Conservation (phyloP, 2,113 vertebrate species). For the Phyllopteryx taeniolatus region DNA sequence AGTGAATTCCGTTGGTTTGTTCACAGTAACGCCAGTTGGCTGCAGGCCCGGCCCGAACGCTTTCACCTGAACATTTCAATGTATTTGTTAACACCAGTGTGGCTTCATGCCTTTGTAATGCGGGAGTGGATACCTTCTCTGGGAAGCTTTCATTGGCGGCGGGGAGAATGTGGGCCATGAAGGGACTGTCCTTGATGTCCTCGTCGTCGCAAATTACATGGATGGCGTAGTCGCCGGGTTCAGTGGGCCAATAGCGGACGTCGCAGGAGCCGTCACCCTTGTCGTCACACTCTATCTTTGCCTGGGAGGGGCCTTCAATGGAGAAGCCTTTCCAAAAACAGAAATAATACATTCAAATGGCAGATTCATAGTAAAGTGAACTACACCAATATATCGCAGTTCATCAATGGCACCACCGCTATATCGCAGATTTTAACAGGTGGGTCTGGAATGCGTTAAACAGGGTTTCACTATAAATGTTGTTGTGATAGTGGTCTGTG, state of each 20-base stretch:
- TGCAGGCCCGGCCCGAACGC: constrained; percentile 87
- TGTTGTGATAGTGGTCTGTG: background rate
- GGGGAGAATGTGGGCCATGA: constrained; percentile 89
- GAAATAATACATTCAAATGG: background rate
- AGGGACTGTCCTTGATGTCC: constrained; percentile 92
- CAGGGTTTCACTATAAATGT: background rate
- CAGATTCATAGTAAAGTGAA: background rate
- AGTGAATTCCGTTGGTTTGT: constrained; percentile 86
- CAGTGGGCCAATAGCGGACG: constrained; percentile 92
- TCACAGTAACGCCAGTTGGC: constrained; percentile 85
- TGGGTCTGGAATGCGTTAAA: too few species aligned
- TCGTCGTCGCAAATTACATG: constrained; percentile 93
- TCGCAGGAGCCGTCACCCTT: constrained; percentile 91
- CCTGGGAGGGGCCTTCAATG: constrained; percentile 92
- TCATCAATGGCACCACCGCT: background rate
- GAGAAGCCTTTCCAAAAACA: constrained; percentile 81
- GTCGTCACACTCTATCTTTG: constrained; percentile 93
- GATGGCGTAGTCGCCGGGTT: constrained; percentile 89
- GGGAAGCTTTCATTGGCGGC: constrained; percentile 81
- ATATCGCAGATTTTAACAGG: background rate
- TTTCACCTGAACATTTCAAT: constrained; percentile 77
- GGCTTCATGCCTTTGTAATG: too few species aligned
- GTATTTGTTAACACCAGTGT: background rate
- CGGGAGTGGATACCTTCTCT: constrained; percentile 77
- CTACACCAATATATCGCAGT: background rate